Percentiles rank a stretch among this genome's conserved stretches.
Conservation (phyloP, 2,113 vertebrate genomes). For the Cyanoliseus patagonus region DNA sequence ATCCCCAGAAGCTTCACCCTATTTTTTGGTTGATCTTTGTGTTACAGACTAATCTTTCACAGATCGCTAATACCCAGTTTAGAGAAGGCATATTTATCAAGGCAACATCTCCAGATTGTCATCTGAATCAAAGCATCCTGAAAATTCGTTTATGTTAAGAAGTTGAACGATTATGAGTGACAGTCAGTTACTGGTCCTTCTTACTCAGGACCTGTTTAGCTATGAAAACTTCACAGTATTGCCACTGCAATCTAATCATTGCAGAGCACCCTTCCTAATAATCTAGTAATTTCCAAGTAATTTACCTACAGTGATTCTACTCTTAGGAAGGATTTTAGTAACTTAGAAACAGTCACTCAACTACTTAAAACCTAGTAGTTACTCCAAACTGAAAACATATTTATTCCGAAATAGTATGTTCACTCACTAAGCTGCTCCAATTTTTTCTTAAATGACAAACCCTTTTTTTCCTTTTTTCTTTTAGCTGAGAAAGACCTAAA, state of each 20-base stretch:
- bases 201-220: background rate
- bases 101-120: background rate
- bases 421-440: background rate
- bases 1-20: background rate
- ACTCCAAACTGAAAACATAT: background rate
- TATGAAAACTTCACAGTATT: background rate
- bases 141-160: background rate
- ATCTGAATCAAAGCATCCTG: background rate
- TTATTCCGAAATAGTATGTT: background rate
- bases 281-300: background rate
- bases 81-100: background rate
- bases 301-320: background rate
- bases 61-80: background rate
- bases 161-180: background rate
- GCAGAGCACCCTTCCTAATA: background rate
- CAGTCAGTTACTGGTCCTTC: background rate
- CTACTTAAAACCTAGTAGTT: background rate
- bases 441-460: background rate
- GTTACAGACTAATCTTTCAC: background rate
- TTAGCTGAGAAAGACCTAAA: background rate
- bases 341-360: background rate
- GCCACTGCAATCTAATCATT: background rate
- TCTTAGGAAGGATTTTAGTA: background rate
- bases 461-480: background rate
- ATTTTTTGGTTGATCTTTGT: background rate